phyloP scores from a whole-genome alignment of 2,797 vertebrate species.

The Sebastes taczanowskii region DNA sequence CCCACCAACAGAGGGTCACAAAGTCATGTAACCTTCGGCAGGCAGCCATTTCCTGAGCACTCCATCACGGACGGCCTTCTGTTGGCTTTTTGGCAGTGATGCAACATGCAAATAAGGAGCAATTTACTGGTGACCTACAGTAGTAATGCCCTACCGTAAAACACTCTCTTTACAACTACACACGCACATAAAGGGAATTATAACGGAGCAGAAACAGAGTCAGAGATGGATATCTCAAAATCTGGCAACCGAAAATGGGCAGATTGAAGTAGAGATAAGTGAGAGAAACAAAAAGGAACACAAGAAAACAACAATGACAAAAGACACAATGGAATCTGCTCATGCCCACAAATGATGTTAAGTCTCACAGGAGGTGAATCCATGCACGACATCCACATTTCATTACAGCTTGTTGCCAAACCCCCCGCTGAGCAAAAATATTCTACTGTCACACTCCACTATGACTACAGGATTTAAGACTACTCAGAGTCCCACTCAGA shows the following conservation, averaged over 20 bases:
- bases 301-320: background rate
- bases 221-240: background rate
- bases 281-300: background rate
- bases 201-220: background rate
- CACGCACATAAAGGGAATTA: background rate
- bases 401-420: background rate
- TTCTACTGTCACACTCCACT: background rate
- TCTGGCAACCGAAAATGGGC: background rate
- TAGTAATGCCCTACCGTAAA: background rate
- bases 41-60: slow-evolving; percentile 68
- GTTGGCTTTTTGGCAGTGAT: slow-evolving; percentile 21
- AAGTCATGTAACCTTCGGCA: slow-evolving; percentile 63
- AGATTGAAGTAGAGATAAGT: background rate
- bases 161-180: background rate
- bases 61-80: slow-evolving; percentile 51
- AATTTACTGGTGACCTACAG: slow-evolving; percentile 17
- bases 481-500: background rate
- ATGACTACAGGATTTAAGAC: background rate
- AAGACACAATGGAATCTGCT: background rate
- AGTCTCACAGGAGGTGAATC: background rate
- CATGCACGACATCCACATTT: background rate
- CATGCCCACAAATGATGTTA: background rate
- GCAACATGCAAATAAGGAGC: slow-evolving; percentile 38
- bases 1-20: slow-evolving; percentile 69
- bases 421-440: background rate